These are phyloP conservation scores for Metridium senile DNA, from an alignment of 92 coral and sea anemone species.

Conservation along the genomic window DNA sequence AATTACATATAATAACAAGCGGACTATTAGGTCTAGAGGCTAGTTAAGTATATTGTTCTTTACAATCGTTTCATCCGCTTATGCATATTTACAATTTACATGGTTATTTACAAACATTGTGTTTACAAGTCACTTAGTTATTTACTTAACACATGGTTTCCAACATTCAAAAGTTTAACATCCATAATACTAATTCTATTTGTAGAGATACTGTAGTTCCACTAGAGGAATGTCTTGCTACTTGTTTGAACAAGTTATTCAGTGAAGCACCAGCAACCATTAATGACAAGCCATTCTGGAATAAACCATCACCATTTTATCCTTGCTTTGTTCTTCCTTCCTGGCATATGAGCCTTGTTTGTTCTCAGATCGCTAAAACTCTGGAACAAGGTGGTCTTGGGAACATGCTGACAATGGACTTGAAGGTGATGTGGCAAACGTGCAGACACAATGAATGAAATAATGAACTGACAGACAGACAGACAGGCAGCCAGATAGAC, in stretches of 20 bases:
- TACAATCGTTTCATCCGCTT: too few species aligned
- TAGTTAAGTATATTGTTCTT: too few species aligned
- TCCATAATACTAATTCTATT: too few species aligned
- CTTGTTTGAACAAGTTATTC: slow-evolving; percentile 56
- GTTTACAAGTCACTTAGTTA: background rate
- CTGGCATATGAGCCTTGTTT: slow-evolving; percentile 68
- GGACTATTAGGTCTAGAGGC: too few species aligned
- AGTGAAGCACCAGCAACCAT: slow-evolving; percentile 13
- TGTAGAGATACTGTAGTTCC: slow-evolving; percentile 48
- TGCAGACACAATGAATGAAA: too few species aligned
- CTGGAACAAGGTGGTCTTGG: slow-evolving; percentile 42
- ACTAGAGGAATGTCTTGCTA: slow-evolving; percentile 58
- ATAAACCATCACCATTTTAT: slow-evolving; percentile 1
- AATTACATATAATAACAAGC: too few species aligned
- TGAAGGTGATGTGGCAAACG: slow-evolving; percentile 75
- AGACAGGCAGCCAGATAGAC: too few species aligned
- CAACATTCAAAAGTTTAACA: too few species aligned
- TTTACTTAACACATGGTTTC: too few species aligned
- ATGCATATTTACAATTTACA: too few species aligned
- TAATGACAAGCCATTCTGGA: slow-evolving; percentile 9
- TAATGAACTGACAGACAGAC: too few species aligned
- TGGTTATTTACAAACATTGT: too few species aligned
- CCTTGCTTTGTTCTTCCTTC: slow-evolving; percentile 57
- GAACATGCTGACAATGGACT: slow-evolving; percentile 43
- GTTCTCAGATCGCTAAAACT: slow-evolving; percentile 35